Percentiles rank a stretch among this genome's conserved stretches.
Conservation (phyloP, 2,797 vertebrate genomes). For the Melanotaenia trifasciata region DNA sequence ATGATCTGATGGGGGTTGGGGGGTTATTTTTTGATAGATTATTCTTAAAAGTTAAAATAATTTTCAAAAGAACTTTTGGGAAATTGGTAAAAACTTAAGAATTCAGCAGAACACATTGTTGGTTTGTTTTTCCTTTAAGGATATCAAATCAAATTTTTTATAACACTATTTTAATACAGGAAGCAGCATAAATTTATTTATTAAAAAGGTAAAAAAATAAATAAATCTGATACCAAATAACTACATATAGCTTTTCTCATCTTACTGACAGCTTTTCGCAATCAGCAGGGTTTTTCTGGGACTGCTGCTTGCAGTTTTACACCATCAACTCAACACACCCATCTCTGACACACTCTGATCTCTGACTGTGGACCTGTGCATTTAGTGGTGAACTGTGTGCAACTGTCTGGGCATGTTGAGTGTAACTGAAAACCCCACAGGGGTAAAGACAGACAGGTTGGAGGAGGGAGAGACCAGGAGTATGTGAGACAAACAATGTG, state of each 20-base stretch:
- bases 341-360: conserved; percentile 20
- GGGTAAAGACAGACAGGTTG: conserved; percentile 26
- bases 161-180: too few relatives aligned
- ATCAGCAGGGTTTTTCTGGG: conserved; percentile 10
- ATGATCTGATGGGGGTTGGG: background rate
- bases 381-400: conserved; percentile 48
- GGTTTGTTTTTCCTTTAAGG: background rate
- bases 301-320: conserved; percentile 19
- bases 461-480: conserved; percentile 13
- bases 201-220: too few relatives aligned
- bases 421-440: conserved; percentile 50
- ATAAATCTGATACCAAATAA: background rate
- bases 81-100: background rate
- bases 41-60: background rate
- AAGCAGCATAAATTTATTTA: too few relatives aligned
- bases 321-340: background rate
- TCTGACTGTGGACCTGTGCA: conserved; percentile 40
- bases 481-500: conserved; percentile 28
- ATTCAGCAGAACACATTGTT: background rate
- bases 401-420: conserved; percentile 67
- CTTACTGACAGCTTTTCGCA: conserved; percentile 3
- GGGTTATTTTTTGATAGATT: background rate
- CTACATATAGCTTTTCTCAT: background rate
- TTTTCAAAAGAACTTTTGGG: background rate
- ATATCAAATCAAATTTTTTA: too few relatives aligned